Conservation (phyloP, 2,888 invertebrate species). For the Tetragonisca angustula region DNA sequence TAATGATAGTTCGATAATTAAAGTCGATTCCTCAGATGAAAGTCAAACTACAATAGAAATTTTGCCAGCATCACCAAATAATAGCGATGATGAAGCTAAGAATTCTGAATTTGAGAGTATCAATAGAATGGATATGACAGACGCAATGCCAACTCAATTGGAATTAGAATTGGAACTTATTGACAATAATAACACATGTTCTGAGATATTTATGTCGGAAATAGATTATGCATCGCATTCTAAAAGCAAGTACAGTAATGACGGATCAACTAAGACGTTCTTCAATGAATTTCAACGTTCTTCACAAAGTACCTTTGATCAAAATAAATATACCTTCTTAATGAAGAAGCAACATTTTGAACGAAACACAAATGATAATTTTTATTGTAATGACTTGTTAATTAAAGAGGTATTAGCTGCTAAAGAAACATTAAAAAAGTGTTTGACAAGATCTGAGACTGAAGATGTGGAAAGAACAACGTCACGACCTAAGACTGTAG, state of each 20-base stretch:
- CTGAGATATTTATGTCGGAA: constrained; percentile 67
- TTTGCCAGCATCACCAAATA: constrained; percentile 78
- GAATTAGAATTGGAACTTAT: constrained; percentile 80
- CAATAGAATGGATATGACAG: constrained; percentile 71
- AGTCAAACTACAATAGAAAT: constrained; percentile 81
- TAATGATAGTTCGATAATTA: constrained; percentile 73
- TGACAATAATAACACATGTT: constrained; percentile 69
- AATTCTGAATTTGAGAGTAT: constrained; percentile 27
- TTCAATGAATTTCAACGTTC: constrained; percentile 21
- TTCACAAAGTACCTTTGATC: neutral
- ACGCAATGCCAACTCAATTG: constrained; percentile 79
- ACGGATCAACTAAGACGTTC: constrained; percentile 4
- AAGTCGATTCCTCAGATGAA: constrained; percentile 81
- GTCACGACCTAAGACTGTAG: constrained; percentile 73
- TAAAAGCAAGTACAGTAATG: neutral
- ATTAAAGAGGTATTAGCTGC: constrained; percentile 81
- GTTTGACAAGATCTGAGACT: constrained; percentile 41
- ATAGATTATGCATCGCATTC: constrained; percentile 35
- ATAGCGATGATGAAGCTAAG: constrained; percentile 62
- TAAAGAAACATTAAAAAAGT: constrained; percentile 75
- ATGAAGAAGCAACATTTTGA: neutral
- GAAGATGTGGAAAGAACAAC: constrained; percentile 56
- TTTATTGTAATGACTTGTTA: constrained; percentile 75
- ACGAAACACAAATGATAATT: constrained; percentile 22
- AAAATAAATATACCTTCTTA: neutral